phyloP scores from a whole-genome alignment of 1,140 invertebrate species.

The Pomacea maculata region DNA sequence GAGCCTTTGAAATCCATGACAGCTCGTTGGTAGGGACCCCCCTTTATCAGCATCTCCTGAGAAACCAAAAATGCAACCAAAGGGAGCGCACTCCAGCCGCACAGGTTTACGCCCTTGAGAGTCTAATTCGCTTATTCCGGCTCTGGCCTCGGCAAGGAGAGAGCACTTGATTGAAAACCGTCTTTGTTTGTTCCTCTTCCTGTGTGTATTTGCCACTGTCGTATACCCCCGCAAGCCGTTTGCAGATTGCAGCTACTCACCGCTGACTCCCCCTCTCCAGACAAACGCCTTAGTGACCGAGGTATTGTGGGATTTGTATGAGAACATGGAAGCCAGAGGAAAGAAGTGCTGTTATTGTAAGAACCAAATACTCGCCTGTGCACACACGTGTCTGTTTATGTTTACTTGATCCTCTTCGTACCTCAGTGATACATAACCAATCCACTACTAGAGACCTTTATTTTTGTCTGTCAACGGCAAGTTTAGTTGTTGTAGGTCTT shows the following conservation, averaged over 20 bases:
- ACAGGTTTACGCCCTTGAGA: background rate
- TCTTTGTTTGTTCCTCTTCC: constrained; percentile 4
- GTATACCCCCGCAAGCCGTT: background rate
- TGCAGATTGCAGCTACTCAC: background rate
- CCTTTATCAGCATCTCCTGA: background rate
- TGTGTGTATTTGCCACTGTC: background rate
- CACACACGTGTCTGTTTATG: too few species aligned
- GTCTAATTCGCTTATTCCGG: constrained; percentile 4
- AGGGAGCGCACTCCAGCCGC: background rate
- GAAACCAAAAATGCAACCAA: background rate
- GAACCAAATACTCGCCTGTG: too few species aligned
- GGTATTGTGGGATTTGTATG: background rate
- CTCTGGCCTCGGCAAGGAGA: background rate
- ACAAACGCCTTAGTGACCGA: background rate
- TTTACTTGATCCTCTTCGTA: too few species aligned
- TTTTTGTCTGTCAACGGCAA: too few species aligned
- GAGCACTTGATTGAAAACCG: background rate
- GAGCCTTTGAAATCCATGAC: too few species aligned
- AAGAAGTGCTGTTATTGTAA: background rate
- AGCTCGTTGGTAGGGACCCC: background rate
- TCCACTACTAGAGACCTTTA: too few species aligned
- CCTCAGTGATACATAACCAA: too few species aligned
- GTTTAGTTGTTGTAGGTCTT: too few species aligned
- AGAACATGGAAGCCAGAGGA: background rate
- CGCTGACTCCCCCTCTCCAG: background rate